Evolutionary conservation across 1,140 invertebrate species (phyloP).

Genomic region (Drosophila sp.): DNA sequence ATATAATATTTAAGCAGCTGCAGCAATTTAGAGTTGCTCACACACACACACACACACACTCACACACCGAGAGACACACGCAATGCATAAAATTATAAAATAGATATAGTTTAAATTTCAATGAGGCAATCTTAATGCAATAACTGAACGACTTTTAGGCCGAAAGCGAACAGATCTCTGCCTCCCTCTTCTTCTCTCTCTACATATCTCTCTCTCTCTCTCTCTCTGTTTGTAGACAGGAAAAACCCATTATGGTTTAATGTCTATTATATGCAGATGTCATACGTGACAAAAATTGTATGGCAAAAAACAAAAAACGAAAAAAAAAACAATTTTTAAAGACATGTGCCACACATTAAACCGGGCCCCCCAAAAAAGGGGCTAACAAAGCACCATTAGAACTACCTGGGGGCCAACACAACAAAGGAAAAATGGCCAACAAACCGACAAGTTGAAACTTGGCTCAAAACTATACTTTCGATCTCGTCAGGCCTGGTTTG

Average conservation of each 20-base stretch:
- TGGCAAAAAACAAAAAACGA: conserved; percentile 3
- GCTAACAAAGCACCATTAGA: conserved; percentile 39
- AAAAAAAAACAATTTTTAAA: no score
- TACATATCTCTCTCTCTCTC: background rate
- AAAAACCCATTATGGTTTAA: conserved; percentile 55
- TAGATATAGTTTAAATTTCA: conserved; percentile 44
- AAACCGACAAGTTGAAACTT: background rate
- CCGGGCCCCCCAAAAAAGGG: conserved; percentile 14
- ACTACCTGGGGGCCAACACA: conserved; percentile 26
- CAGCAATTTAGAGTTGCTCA: conserved; percentile 4
- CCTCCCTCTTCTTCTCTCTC: background rate
- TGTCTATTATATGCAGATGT: conserved; percentile 42
- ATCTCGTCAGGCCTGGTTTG: conserved; percentile 20
- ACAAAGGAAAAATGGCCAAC: background rate
- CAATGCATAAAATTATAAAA: conserved; percentile 49
- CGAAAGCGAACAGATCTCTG: conserved; percentile 23
- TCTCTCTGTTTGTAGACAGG: conserved; percentile 47
- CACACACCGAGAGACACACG: conserved; percentile 6
- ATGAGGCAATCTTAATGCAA: conserved; percentile 60
- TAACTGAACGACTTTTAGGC: conserved; percentile 41
- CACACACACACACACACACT: conserved; percentile 21
- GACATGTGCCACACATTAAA: conserved; percentile 60
- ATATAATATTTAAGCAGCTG: conserved; percentile 33
- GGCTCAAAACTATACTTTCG: conserved; percentile 16
- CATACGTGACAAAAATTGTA: conserved; percentile 49